Conservation (phyloP, 1,140 invertebrate species). For the Eufriesea mexicana region DNA sequence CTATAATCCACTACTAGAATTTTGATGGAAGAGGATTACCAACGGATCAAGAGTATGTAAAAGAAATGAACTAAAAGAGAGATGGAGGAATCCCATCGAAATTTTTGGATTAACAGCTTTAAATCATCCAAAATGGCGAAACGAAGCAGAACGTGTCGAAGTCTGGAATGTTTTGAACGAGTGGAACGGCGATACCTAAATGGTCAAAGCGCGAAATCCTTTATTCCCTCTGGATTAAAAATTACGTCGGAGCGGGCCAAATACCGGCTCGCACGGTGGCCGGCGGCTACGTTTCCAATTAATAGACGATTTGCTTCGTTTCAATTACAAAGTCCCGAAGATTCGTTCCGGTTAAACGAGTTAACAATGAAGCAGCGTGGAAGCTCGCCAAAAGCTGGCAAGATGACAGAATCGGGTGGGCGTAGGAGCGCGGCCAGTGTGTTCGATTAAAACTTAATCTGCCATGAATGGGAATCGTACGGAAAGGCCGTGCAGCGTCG, state of each 20-base stretch:
- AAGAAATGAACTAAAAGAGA: too few relatives aligned
- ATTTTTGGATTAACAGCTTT: too few relatives aligned
- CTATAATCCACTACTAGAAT: too few relatives aligned
- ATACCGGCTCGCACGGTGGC: neutral
- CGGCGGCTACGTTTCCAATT: neutral
- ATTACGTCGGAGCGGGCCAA: neutral
- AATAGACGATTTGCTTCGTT: neutral
- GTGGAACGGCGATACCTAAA: too few relatives aligned
- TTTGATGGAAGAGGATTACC: too few relatives aligned
- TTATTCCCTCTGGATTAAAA: neutral
- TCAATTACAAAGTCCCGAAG: neutral
- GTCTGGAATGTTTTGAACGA: too few relatives aligned
- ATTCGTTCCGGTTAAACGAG: constrained; percentile 12
- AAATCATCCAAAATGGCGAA: too few relatives aligned
- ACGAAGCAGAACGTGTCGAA: too few relatives aligned
- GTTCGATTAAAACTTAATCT: constrained; percentile 28
- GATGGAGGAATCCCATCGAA: too few relatives aligned
- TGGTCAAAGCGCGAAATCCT: neutral
- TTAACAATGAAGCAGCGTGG: constrained; percentile 3
- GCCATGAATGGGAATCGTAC: constrained; percentile 11
- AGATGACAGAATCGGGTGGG: constrained; percentile 1
- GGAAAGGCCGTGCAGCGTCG: neutral
- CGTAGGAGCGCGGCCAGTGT: neutral
- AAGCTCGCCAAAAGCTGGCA: constrained; percentile 14
- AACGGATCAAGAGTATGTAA: too few relatives aligned